A percentile compares a stretch with the other conserved stretches of the same genome.
Evolutionary conservation across 1,140 invertebrate species (phyloP).

Genomic region (Drosophila suzukii): DNA sequence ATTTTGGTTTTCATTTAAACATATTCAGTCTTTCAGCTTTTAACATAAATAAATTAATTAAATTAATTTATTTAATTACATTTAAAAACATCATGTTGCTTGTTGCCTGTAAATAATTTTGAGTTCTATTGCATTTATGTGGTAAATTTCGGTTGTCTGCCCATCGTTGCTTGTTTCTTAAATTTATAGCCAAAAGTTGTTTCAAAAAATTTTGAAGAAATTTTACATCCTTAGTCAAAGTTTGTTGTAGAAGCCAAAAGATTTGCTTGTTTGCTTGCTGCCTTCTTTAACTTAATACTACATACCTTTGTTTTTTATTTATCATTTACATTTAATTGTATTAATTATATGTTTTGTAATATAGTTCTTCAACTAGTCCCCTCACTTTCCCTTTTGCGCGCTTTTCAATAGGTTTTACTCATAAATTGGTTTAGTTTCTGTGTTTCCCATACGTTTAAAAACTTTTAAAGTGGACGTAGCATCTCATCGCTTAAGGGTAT

Average conservation of each 20-base stretch:
- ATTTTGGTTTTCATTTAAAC: constrained; percentile 69
- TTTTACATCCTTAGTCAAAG: constrained; percentile 73
- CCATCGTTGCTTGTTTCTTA: constrained; percentile 64
- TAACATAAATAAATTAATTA: constrained; percentile 82
- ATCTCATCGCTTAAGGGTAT: constrained; percentile 32
- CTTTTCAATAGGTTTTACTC: constrained; percentile 12
- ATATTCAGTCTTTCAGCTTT: constrained; percentile 84
- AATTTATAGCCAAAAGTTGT: constrained; percentile 82
- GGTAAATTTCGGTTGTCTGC: constrained; percentile 72
- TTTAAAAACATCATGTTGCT: constrained; percentile 64
- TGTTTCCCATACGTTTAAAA: constrained; percentile 60
- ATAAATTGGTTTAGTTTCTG: constrained; percentile 52
- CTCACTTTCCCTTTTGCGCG: constrained; percentile 1
- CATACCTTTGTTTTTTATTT: constrained; percentile 39
- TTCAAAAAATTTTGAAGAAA: constrained; percentile 74
- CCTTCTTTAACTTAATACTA: constrained; percentile 70
- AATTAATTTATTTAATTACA: constrained; percentile 83
- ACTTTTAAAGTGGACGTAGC: constrained; percentile 63
- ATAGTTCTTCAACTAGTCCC: constrained; percentile 22
- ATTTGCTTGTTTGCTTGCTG: constrained; percentile 67
- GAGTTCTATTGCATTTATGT: constrained; percentile 84
- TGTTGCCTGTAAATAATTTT: constrained; percentile 83
- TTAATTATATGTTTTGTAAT: constrained; percentile 63
- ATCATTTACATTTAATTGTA: constrained; percentile 73
- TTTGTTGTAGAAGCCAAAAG: constrained; percentile 78